Evolutionary conservation across 2,113 vertebrate genomes (phyloP), one percentile per base, ranked within the genome.

Genomic region (Pterophyllum scalare): DNA sequence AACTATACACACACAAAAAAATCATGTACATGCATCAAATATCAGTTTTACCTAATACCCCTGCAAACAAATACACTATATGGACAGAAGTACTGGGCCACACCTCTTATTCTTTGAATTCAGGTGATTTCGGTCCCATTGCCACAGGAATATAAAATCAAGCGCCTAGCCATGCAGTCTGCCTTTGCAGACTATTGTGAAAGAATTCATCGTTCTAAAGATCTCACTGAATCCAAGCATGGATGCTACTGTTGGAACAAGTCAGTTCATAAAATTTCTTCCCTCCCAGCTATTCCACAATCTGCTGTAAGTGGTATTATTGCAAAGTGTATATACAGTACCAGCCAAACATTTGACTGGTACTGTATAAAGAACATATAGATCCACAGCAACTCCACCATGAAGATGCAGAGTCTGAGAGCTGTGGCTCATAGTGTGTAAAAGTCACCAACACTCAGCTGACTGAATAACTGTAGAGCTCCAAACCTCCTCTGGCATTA

Each of bases 1-100:
- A 52, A 70, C 43, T 52, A 20, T 8, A 13, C 28, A 10, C 8
- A 9, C 6, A 8, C 20, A 13, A 49, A 13, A 0, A 0, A 0
- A 15, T 5, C 4, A 52, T 4, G 43, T 26, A 67, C 14, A 49
- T 49, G 43, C 24, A 70, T 49, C 43, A 70, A 49, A 7, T 70
- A 12, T 49, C 13, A 38, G 65, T 20, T 52, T 70, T 52, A 28
- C 6, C 0, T 70, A 70, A 52, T 49, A 20, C 4, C 10, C 12
- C 17, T 26, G 14, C 43, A 14, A 15, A 15, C 4, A 15, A 46
- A 46, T 12, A 46, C 12, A 15, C 11, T 3, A 1, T 67, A 26
- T 26, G 22, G 14, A 26, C 15, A 67, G 11, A 67, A 46, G 40
- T 46, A 19, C 22, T 19, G 40, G 64, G 46, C 64, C 22, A 67